Evolutionary conservation across 35 echinoderm and acorn worm species (phyloP).

Genomic region (Lytechinus variegatus): DNA sequence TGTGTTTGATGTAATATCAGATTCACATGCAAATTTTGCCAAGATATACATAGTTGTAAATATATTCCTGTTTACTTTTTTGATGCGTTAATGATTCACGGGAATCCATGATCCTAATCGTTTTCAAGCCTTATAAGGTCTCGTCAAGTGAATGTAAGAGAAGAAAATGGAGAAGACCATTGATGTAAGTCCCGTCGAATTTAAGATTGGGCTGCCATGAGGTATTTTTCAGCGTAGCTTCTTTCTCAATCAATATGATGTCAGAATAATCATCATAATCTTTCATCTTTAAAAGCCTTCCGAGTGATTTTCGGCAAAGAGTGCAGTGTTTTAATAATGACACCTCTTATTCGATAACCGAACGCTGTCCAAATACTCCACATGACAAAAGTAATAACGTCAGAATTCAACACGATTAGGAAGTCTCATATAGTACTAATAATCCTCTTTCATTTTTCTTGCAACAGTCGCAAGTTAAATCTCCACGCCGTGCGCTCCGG

Average conservation of each 20-base stretch:
- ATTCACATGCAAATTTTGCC: too few species aligned
- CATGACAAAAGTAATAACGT: slow-evolving; percentile 27
- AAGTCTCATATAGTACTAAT: neutral
- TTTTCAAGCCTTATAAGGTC: too few species aligned
- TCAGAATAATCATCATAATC: slow-evolving; percentile 5
- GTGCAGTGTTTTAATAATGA: neutral
- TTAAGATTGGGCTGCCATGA: neutral
- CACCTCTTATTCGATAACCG: neutral
- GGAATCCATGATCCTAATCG: too few species aligned
- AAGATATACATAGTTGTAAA: too few species aligned
- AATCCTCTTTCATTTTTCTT: neutral
- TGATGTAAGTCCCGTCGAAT: neutral
- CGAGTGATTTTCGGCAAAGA: neutral
- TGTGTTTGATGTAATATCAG: too few species aligned
- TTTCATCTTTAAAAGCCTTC: neutral
- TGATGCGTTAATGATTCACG: too few species aligned
- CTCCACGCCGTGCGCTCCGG: neutral
- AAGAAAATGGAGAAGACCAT: neutral
- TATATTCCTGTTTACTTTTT: too few species aligned
- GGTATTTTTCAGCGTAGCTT: neutral
- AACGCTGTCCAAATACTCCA: slow-evolving; percentile 26
- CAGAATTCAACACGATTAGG: slow-evolving; percentile 12
- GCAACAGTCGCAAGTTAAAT: neutral
- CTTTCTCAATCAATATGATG: slow-evolving; percentile 5
- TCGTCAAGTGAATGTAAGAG: too few species aligned